These are phyloP conservation scores for Hydractinia symbiolongicarpus DNA, from an alignment of 30 jellyfish, hydroid and myxozoan species.

Conservation along the genomic window DNA sequence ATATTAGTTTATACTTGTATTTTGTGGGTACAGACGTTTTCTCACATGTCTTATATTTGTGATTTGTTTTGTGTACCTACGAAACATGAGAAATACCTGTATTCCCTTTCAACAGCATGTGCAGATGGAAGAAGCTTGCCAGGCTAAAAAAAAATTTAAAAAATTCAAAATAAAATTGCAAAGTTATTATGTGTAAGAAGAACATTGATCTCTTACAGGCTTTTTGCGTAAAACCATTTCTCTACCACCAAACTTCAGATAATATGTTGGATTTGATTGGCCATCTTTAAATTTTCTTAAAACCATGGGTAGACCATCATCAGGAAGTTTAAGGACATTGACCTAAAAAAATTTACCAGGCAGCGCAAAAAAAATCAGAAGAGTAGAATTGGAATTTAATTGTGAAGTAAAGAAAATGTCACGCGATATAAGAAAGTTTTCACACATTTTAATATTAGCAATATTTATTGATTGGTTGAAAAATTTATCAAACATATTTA, in stretches of 20 bases:
- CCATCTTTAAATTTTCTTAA: constrained; percentile 83
- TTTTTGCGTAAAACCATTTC: constrained; percentile 74
- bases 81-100: constrained; percentile 38
- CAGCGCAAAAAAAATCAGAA: not conserved
- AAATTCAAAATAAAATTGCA: not conserved
- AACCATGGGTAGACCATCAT: constrained; percentile 43
- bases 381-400: not conserved
- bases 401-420: not conserved
- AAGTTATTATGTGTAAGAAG: not conserved
- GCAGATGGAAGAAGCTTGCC: constrained; percentile 96
- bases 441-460: too few relatives aligned
- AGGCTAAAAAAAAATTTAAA: constrained; percentile 51
- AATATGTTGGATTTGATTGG: constrained; percentile 88
- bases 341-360: not conserved
- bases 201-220: constrained; percentile 50
- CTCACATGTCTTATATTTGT: too few relatives aligned
- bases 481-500: too few relatives aligned
- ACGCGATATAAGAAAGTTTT: not conserved
- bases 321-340: constrained; percentile 4
- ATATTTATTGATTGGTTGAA: too few relatives aligned
- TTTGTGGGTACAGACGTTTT: too few relatives aligned
- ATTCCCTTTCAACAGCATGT: constrained; percentile 88
- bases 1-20: too few relatives aligned
- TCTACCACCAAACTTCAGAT: constrained; percentile 63
- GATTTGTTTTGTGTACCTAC: too few relatives aligned